These are phyloP conservation scores for Horisme vitalbata DNA, from an alignment of 2,888 invertebrate species.

Conservation along the genomic window DNA sequence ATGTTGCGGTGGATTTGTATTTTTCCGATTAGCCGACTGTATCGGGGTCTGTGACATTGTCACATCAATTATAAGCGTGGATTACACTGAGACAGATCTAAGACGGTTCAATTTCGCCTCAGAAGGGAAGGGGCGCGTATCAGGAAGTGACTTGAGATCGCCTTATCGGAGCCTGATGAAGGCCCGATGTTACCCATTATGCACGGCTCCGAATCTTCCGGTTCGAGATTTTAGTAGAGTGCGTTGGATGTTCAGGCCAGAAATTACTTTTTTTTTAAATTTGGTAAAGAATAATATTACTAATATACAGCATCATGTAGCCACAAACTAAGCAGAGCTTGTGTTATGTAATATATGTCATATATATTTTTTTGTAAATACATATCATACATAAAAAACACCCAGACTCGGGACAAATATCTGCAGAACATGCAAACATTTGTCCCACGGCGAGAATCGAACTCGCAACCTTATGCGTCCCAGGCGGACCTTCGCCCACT, in stretches of 20 bases:
- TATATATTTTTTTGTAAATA: too few species aligned
- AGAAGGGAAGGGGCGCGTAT: conserved; percentile 52
- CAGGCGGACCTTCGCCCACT: too few species aligned
- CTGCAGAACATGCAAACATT: too few species aligned
- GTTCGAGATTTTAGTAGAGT: conserved; percentile 23
- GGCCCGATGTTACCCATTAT: conserved; percentile 52
- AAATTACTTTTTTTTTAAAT: too few species aligned
- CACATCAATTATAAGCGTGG: conserved; percentile 81
- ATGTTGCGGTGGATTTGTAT: conserved; percentile 73
- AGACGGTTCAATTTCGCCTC: conserved; percentile 75
- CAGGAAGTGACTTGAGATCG: conserved; percentile 63
- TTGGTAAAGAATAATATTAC: too few species aligned
- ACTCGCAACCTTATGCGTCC: too few species aligned
- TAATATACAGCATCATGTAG: too few species aligned
- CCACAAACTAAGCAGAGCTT: too few species aligned
- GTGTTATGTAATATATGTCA: too few species aligned
- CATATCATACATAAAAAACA: too few species aligned
- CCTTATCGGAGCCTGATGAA: conserved; percentile 62
- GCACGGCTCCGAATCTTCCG: conserved; percentile 35
- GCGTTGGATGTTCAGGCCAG: conserved; percentile 10
- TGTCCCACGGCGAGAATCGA: too few species aligned
- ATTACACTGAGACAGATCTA: conserved; percentile 76
- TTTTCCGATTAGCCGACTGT: conserved; percentile 75
- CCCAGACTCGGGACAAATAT: too few species aligned
- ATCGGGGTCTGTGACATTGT: conserved; percentile 74